Conservation (phyloP, 2,113 vertebrate genomes). For the Apodemus speciosus region DNA sequence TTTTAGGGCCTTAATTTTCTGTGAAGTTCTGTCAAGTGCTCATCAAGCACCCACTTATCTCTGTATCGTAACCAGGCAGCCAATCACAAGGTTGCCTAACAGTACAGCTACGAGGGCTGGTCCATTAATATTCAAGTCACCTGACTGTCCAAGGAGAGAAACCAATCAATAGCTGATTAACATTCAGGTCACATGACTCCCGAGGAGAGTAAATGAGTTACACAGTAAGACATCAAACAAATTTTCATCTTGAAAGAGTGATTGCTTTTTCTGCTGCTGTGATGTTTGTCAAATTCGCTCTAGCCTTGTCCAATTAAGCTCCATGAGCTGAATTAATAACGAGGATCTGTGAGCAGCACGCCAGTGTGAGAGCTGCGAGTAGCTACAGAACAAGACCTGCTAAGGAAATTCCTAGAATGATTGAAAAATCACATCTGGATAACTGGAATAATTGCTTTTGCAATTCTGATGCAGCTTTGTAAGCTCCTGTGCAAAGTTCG, state of each 20-base stretch:
- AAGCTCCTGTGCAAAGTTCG: conserved; percentile 77
- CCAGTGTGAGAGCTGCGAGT: conserved; percentile 83
- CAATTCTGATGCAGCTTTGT: conserved; percentile 83
- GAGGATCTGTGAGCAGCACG: conserved; percentile 84
- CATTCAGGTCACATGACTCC: conserved; percentile 90
- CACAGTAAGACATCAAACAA: conserved; percentile 94
- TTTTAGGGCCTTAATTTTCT: conserved; percentile 93
- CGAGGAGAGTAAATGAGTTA: conserved; percentile 91
- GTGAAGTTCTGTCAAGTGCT: conserved; percentile 93
- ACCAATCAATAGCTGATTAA: conserved; percentile 92
- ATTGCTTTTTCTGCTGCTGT: conserved; percentile 93
- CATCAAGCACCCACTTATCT: conserved; percentile 92
- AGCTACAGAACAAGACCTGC: conserved; percentile 80
- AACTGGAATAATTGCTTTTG: conserved; percentile 85
- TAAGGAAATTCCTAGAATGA: conserved; percentile 79
- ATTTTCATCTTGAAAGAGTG: conserved; percentile 94
- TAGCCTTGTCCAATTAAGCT: conserved; percentile 93
- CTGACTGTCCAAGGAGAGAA: conserved; percentile 89
- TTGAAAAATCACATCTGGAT: conserved; percentile 87
- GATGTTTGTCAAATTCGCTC: conserved; percentile 93
- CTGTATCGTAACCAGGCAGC: conserved; percentile 88
- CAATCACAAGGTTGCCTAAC: conserved; percentile 89
- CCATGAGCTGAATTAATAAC: conserved; percentile 92
- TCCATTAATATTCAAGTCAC: conserved; percentile 88
- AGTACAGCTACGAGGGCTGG: conserved; percentile 79